Evolutionary conservation across 92 coral and sea anemone species (phyloP), one percentile per base, ranked within the genome.

Genomic region (Siderastrea radians): DNA sequence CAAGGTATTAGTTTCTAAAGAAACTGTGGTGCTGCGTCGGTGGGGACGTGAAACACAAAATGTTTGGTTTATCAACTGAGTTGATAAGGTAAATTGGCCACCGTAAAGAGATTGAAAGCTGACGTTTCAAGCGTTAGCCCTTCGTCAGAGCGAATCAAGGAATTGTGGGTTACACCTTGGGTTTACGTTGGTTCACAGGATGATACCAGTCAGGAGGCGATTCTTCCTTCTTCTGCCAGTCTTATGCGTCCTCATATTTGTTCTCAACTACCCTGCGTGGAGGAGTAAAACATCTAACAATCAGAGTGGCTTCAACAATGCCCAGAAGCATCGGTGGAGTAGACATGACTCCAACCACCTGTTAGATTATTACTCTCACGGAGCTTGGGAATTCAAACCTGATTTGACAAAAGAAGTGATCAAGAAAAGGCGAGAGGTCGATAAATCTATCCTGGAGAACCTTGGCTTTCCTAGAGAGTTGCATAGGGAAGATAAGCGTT

Each of bases 381-480:
- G 94, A 11, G 68, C 72, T 17, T 94, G 96, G 96, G 48, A 86
- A 49, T 46, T 88, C 69, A 74, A 84, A 52, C 71, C 86, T 16
- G 87, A 89, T 43, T 46, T 91, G 52, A 87, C 88, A 9, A 57
- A 67, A 59, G 84, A 88, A 46, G 78, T 71, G 38, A 65, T 90
- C 16, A 50, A 62, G 54, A 80, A 80, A 15, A 89, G 94, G 14
- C 72, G 87, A 62, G 75, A 81, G 7, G 80, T 72, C 53, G 94
- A 94, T 16, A 67, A 79, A 48, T 77, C 63, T 14, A 52, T 94
- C 62, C 91, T 78, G 10, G 93, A 85, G 48, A 91, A 89, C 76
- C 92, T 74, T 79, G 91, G 84, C 10, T 94, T 87, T 79, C 94
- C 96, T 6, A 72, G 81, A 7, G 84, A 17, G 43, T 76, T 94